A percentile compares a stretch with the other conserved stretches of the same genome.
Evolutionary conservation across 2,888 invertebrate genomes (phyloP).

Genomic region (Mesorhabditis belari): DNA sequence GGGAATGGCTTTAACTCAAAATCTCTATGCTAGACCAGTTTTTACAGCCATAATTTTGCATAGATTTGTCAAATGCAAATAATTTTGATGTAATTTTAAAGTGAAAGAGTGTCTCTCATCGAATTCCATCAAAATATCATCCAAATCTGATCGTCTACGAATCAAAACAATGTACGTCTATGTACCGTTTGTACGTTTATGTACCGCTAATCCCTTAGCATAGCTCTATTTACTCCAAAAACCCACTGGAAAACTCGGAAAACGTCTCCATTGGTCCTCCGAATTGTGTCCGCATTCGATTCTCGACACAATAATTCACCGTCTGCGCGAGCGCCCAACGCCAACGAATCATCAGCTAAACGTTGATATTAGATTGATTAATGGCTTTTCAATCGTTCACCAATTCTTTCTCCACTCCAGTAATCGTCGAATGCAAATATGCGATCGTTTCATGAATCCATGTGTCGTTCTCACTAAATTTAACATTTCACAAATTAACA

Average conservation of each 20-base stretch:
- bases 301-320: slow-evolving; percentile 79
- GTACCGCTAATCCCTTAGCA: no score
- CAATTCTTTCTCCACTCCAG: background rate
- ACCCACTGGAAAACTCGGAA: slow-evolving; percentile 70
- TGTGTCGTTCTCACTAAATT: no score
- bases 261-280: slow-evolving; percentile 81
- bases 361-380: background rate
- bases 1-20: no score
- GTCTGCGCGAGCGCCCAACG: slow-evolving; percentile 24
- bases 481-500: no score
- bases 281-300: slow-evolving; percentile 79
- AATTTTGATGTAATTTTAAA: no score
- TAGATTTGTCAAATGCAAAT: no score
- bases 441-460: background rate
- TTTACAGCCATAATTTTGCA: no score
- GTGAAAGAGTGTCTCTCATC: no score
- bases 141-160: no score
- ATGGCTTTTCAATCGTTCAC: background rate
- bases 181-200: background rate
- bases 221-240: background rate
- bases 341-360: slow-evolving; percentile 7
- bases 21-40: no score
- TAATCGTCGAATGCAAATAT: background rate
- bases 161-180: no score
- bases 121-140: no score